Base-by-base conservation (phyloP, 2,888 invertebrate genomes). In the Athripsodes cinereus region DNA sequence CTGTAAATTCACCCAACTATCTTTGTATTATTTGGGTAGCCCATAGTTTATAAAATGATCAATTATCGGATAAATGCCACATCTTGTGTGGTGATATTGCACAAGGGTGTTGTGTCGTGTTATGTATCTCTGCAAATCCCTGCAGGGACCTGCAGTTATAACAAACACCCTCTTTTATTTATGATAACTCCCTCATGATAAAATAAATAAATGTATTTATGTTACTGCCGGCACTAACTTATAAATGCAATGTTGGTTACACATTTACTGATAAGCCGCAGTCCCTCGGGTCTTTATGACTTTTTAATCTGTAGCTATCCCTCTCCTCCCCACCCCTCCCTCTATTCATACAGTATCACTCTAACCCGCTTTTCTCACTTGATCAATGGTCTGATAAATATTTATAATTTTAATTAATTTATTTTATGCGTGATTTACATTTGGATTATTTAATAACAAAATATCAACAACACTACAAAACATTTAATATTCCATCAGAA, bases 41-140 rank as follows among this genome's bases (percentile, higher is more conserved):
- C 40, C 40, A 40, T 40, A 40, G 40, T 40, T 40, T 40, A 40
- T 40, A 40, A 40, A 8, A 56, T 56, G 56, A 56, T 56, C 56
- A 56, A 52, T 56, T 56, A 56, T 56, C 56, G 52, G 56, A 56
- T 56, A 52, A 56, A 56, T 35, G 56, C n/a, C 40, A 51, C 52
- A 56, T 56, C 56, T 56, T 52, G 18, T 22, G 13, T 21, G 21
- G 40, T 16, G 55, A 52, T 13, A 40, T 40, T 13, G 40, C 13
- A 13, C 16, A 40, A 40, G 40, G 40, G 40, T 10, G 26, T 10
- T 26, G 26, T 26, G 26, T 26, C 10, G 10, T 10, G 26, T 26
- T n/a, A n/a, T n/a, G n/a, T n/a, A n/a, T n/a, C n/a, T n/a, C n/a
- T n/a, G n/a, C n/a, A n/a, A n/a, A 10, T 26, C 26, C 26, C 26